A percentile compares a stretch with the other conserved stretches of the same genome.
phyloP scores from a whole-genome alignment of 2,888 invertebrate species.

The Platycheirus rosarum region DNA sequence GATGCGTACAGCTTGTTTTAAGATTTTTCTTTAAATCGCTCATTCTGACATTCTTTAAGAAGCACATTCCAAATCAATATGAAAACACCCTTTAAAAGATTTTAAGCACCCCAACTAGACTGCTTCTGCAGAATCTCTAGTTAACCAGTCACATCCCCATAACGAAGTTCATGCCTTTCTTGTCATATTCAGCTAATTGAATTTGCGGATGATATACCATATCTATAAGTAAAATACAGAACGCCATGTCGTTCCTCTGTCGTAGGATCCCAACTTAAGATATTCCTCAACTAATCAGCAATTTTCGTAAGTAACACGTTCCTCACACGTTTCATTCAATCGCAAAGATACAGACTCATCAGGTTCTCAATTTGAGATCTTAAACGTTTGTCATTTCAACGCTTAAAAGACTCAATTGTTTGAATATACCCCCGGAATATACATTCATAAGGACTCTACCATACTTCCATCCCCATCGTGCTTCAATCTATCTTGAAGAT shows the following conservation, averaged over 20 bases:
- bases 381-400: conserved; percentile 65
- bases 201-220: conserved; percentile 34
- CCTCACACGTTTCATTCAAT: conserved; percentile 40
- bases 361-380: conserved; percentile 21
- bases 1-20: too few relatives aligned
- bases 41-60: too few relatives aligned
- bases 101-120: neutral
- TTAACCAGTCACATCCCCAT: conserved; percentile 15
- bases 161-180: conserved; percentile 40
- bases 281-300: conserved; percentile 45
- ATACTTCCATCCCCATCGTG: neutral
- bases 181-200: conserved; percentile 69
- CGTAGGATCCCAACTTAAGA: neutral
- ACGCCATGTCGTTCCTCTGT: neutral
- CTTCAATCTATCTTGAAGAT: conserved; percentile 58
- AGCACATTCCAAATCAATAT: too few relatives aligned
- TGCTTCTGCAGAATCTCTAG: conserved; percentile 9
- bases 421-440: conserved; percentile 32
- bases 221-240: neutral
- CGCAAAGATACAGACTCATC: neutral
- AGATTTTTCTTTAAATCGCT: too few relatives aligned
- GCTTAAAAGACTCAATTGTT: conserved; percentile 65
- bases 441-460: conserved; percentile 1
- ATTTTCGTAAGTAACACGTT: conserved; percentile 66
- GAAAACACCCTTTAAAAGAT: too few relatives aligned